phyloP scores from a whole-genome alignment of 2,113 vertebrate genomes.

The Lota lota region DNA sequence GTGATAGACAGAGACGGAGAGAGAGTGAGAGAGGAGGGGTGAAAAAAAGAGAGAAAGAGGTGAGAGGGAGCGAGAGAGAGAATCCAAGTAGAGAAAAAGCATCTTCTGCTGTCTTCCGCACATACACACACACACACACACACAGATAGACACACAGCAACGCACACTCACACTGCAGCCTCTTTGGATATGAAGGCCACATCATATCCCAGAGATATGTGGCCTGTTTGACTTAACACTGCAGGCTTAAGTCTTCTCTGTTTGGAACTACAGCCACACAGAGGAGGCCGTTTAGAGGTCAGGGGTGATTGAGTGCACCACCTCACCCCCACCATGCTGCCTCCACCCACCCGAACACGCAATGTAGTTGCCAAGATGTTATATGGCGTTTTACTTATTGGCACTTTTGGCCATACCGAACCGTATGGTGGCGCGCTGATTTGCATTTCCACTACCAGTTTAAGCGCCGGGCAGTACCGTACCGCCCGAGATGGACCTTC shows the following conservation, averaged over 20 bases:
- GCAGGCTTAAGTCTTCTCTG: constrained; percentile 27
- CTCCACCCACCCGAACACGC: background rate
- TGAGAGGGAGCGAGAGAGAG: background rate
- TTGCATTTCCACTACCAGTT: too few relatives aligned
- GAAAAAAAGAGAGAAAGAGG: constrained; percentile 7
- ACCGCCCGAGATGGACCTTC: too few relatives aligned
- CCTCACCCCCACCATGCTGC: constrained; percentile 1
- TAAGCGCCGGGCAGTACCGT: too few relatives aligned
- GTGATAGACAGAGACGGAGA: too few relatives aligned
- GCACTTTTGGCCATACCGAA: too few relatives aligned
- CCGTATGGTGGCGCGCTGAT: too few relatives aligned
- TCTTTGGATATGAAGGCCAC: constrained; percentile 12
- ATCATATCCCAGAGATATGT: constrained; percentile 27
- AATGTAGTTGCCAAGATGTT: too few relatives aligned
- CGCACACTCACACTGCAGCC: background rate
- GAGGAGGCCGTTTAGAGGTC: constrained; percentile 26
- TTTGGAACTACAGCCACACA: constrained; percentile 1
- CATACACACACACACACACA: background rate
- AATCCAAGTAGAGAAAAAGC: constrained; percentile 1
- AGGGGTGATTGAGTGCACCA: constrained; percentile 28
- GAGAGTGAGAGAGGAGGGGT: constrained; percentile 8
- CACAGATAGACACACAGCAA: constrained; percentile 1
- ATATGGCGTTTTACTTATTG: too few relatives aligned
- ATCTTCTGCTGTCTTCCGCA: background rate
- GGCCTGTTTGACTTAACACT: constrained; percentile 33